Conservation (phyloP, 2,113 vertebrate species). For the Chaetura pelagica region DNA sequence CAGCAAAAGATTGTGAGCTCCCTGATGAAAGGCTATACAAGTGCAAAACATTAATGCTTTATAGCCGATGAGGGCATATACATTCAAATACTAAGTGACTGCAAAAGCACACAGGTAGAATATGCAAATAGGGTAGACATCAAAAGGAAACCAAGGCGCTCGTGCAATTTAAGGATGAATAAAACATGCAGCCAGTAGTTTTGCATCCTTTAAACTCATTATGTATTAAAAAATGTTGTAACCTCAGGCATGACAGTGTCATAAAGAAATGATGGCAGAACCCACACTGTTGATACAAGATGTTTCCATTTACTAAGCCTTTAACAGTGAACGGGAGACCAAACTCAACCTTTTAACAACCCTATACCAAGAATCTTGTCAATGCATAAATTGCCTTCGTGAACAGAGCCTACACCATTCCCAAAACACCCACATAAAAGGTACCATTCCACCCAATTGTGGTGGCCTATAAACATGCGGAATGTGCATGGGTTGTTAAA, state of each 20-base stretch:
- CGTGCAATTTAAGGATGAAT: slow-evolving; percentile 49
- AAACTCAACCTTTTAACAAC: neutral
- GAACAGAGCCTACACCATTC: neutral
- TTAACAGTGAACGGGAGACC: neutral
- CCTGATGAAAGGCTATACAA: slow-evolving; percentile 56
- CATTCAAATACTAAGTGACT: slow-evolving; percentile 53
- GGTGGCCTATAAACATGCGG: neutral
- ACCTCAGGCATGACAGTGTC: neutral
- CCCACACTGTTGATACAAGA: neutral
- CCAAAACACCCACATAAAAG: neutral
- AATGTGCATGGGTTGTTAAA: neutral
- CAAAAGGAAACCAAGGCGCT: slow-evolving; percentile 30
- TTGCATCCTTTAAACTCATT: slow-evolving; percentile 20
- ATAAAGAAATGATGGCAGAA: neutral
- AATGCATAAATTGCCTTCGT: neutral
- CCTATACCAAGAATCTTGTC: neutral
- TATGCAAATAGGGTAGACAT: slow-evolving; percentile 47
- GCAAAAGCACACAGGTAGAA: slow-evolving; percentile 23
- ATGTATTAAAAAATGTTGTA: neutral
- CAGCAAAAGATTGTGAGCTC: slow-evolving; percentile 27
- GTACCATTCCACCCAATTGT: neutral
- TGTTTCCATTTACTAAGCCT: neutral
- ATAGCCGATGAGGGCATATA: slow-evolving; percentile 31
- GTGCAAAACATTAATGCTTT: slow-evolving; percentile 59
- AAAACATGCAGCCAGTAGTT: slow-evolving; percentile 36